Conservation (phyloP, 2,888 invertebrate species). For the Gymnosoma rotundatum region DNA sequence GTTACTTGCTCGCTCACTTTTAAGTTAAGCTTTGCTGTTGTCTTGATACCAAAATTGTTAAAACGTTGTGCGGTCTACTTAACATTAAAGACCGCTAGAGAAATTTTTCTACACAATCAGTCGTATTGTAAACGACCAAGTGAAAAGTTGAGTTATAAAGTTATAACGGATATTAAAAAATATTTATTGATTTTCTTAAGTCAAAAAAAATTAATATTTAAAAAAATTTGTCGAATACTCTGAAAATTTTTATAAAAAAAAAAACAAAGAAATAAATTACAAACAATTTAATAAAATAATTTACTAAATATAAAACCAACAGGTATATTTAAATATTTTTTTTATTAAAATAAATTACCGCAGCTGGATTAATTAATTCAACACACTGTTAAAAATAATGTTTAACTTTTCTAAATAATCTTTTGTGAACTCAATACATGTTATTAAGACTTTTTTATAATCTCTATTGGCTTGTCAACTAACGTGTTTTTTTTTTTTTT, state of each 20-base stretch:
- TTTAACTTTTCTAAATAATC: background rate
- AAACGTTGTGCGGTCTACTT: conserved; percentile 67
- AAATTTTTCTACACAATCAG: conserved; percentile 77
- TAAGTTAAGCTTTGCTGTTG: conserved; percentile 39
- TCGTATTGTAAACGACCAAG: conserved; percentile 73
- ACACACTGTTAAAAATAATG: background rate
- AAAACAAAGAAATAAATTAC: background rate
- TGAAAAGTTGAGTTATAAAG: conserved; percentile 75
- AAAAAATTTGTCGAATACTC: conserved; percentile 10
- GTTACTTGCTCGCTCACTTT: conserved; percentile 1
- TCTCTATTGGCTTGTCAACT: background rate
- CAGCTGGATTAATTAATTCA: conserved; percentile 35
- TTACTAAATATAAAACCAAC: background rate
- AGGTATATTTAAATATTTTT: conserved; percentile 33
- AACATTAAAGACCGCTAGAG: conserved; percentile 78
- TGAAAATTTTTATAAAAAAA: conserved; percentile 15
- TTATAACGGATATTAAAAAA: conserved; percentile 71
- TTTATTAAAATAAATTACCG: conserved; percentile 15
- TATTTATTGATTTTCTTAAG: background rate
- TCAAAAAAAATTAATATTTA: conserved; percentile 2
- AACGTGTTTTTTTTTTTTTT: conserved; percentile 10
- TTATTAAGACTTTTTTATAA: conserved; percentile 15
- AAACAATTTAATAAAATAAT: background rate
- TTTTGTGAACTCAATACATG: conserved; percentile 51
- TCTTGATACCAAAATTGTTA: conserved; percentile 41